Base-by-base conservation (phyloP, 2,113 vertebrate species). In the Ptilonorhynchus violaceus region DNA sequence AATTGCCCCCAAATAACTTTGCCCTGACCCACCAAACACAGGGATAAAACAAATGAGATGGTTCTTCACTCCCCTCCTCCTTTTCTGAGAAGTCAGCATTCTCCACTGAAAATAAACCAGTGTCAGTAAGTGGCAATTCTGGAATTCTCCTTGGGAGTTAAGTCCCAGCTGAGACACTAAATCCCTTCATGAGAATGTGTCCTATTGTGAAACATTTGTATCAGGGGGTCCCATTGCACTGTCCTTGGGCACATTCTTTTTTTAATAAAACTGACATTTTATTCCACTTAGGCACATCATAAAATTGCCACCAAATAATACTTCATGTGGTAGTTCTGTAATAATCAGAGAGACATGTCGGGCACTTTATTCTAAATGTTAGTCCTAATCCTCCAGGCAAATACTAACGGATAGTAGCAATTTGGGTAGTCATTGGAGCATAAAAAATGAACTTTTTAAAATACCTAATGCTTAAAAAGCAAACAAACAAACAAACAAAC, bases 1-100 rank as follows among this genome's bases (percentile, higher is more conserved):
- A 75, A 90, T 33, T 84, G 94, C 89, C 73, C 91, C 91, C 75
- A 86, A 31, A 91, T 85, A 97, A 85, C 79, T 96, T 85, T 77
- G 74, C 25, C 42, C 64, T 97, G 92, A 96, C 87, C 84, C 84
- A 81, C 67, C 59, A 89, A 93, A 92, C 60, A 80, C 50, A 95
- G 80, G 55, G 83, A 31, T 83, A 91, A 96, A 96, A 83, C 74
- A 96, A 95, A 94, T 15, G 63, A 95, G 76, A 90, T n/a, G n/a
- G 52, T 58, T 89, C 88, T 92, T 89, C 72, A 21, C 39, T 70
- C 66, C 69, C 47, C 74, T 69, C 81, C 46, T 46, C 80, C 88
- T 93, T 89, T 86, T 77, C 79, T 96, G 94, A 97, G 91, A 97
- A 96, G 94, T 92, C 91, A 97, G 95, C 91, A 91, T 95, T 97